These are phyloP conservation scores for Antidorcas marsupialis DNA, from an alignment of 2,113 vertebrate species.

Conservation along the genomic window DNA sequence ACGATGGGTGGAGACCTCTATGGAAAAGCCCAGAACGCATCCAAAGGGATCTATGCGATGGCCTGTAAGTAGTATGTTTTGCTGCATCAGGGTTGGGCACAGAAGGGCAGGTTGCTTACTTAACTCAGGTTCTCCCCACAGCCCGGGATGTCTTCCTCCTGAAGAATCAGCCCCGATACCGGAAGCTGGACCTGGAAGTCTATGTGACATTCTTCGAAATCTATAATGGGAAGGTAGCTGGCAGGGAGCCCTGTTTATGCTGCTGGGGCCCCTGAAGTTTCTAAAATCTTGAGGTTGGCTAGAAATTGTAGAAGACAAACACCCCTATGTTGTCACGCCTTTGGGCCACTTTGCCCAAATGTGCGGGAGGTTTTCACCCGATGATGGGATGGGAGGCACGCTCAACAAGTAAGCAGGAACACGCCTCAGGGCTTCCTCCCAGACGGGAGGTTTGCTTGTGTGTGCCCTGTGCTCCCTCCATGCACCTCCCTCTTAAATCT, in stretches of 20 bases:
- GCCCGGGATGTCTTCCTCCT: constrained; percentile 93
- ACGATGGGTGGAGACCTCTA: constrained; percentile 97
- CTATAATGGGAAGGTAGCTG: constrained; percentile 94
- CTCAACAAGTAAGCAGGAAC: not conserved
- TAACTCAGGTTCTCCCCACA: constrained; percentile 65
- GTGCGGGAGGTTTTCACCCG: not conserved
- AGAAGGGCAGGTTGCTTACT: not conserved
- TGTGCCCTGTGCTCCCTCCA: not conserved
- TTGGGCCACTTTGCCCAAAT: not conserved
- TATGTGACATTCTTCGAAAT: constrained; percentile 98
- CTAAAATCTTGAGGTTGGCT: not conserved
- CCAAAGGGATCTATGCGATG: constrained; percentile 94
- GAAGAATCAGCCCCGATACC: constrained; percentile 85
- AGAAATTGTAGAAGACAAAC: not conserved
- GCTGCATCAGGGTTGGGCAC: not conserved
- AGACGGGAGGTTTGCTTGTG: not conserved
- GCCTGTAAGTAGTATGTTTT: constrained; percentile 85
- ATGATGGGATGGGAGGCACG: not conserved
- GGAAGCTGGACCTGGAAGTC: constrained; percentile 82
- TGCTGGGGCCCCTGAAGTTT: not conserved
- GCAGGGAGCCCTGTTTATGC: not conserved
- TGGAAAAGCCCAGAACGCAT: constrained; percentile 88
- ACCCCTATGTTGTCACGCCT: not conserved
- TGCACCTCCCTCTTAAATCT: not conserved
- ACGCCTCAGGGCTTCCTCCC: not conserved